Percentiles rank a stretch among this genome's conserved stretches.
These are phyloP conservation scores for Salvelinus fontinalis DNA, from an alignment of 2,113 vertebrate genomes.

Conservation along the genomic window DNA sequence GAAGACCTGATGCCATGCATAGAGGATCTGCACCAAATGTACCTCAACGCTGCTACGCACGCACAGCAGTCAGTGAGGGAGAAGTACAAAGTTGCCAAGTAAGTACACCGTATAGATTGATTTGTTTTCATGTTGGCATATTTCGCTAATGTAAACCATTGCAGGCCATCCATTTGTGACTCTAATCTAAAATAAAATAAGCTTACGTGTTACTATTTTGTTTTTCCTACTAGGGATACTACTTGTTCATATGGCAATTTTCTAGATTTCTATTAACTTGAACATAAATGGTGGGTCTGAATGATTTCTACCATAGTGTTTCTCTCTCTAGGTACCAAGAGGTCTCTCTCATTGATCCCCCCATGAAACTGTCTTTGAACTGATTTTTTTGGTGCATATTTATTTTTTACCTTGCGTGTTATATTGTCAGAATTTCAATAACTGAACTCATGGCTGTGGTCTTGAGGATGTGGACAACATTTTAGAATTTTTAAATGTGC, in stretches of 20 bases:
- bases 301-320: background rate
- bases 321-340: conserved; percentile 79
- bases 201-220: too few relatives aligned
- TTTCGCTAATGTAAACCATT: too few relatives aligned
- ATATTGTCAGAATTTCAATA: conserved; percentile 40
- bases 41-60: conserved; percentile 85
- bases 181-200: too few relatives aligned
- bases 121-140: too few relatives aligned
- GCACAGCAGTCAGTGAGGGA: conserved; percentile 92
- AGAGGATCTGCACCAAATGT: conserved; percentile 84
- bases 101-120: conserved; percentile 51
- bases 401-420: conserved; percentile 20
- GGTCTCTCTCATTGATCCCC: conserved; percentile 85
- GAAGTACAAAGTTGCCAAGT: conserved; percentile 94
- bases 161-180: too few relatives aligned
- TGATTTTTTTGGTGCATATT: conserved; percentile 31
- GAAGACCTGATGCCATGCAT: conserved; percentile 89
- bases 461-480: conserved; percentile 41
- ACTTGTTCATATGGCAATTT: background rate
- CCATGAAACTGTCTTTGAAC: conserved; percentile 70
- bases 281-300: too few relatives aligned
- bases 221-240: background rate
- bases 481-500: conserved; percentile 38
- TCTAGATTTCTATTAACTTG: too few relatives aligned
- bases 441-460: conserved; percentile 45